These are phyloP conservation scores for Pegoplata infirma DNA, from an alignment of 2,888 invertebrate genomes.

Conservation along the genomic window DNA sequence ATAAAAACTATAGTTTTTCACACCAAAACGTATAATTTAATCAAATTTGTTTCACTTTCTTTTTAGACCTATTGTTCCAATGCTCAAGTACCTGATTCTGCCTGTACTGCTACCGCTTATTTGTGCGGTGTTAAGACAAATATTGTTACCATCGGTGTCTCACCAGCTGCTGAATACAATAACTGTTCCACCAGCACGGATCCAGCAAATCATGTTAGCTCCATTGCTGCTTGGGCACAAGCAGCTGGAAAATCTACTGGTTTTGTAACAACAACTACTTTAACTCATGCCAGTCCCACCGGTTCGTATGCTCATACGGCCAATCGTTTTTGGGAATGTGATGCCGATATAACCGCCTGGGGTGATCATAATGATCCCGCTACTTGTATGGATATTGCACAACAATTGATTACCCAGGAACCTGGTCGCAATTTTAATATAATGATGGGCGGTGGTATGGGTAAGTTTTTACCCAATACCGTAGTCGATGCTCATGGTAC, in stretches of 20 bases:
- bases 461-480: conserved; percentile 82
- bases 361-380: conserved; percentile 28
- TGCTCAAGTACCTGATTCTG: conserved; percentile 86
- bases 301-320: conserved; percentile 82
- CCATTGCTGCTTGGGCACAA: conserved; percentile 85
- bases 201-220: conserved; percentile 81
- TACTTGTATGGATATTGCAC: conserved; percentile 85
- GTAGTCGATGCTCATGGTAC: conserved; percentile 77
- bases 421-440: conserved; percentile 86
- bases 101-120: conserved; percentile 79
- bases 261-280: conserved; percentile 86
- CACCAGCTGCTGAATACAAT: conserved; percentile 81
- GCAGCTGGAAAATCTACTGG: conserved; percentile 81
- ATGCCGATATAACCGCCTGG: conserved; percentile 78
- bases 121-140: conserved; percentile 84
- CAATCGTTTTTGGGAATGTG: conserved; percentile 85
- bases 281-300: conserved; percentile 89
- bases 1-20: too few relatives aligned
- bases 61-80: conserved; percentile 81
- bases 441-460: conserved; percentile 87
- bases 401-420: conserved; percentile 83
- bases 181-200: conserved; percentile 82
- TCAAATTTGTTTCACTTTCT: too few relatives aligned
- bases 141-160: conserved; percentile 83
- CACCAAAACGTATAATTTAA: too few relatives aligned